Conservation (phyloP, 1,140 invertebrate genomes). For the Radopholus similis region DNA sequence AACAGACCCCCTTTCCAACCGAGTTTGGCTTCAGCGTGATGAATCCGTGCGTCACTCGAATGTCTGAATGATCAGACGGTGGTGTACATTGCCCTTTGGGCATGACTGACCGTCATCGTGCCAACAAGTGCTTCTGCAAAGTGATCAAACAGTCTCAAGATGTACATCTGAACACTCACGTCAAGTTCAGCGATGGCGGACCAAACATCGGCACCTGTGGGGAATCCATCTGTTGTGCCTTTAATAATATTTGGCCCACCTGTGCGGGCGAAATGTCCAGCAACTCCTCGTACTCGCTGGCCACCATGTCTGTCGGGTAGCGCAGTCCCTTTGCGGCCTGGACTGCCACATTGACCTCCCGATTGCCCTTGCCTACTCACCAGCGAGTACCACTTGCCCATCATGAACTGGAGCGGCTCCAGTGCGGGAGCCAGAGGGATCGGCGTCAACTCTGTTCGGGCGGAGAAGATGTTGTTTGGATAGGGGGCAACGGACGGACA, state of each 20-base stretch:
- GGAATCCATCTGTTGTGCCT: background rate
- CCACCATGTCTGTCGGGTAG: conserved; percentile 55
- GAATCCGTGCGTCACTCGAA: conserved; percentile 52
- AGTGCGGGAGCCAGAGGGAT: conserved; percentile 57
- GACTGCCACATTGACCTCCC: background rate
- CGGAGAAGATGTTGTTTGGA: no score
- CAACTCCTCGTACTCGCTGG: conserved; percentile 55
- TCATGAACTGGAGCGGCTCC: conserved; percentile 58
- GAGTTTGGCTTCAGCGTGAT: conserved; percentile 57
- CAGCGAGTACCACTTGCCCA: conserved; percentile 59
- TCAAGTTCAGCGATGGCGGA: conserved; percentile 57
- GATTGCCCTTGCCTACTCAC: background rate
- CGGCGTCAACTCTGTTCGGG: conserved; percentile 40
- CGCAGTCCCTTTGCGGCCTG: conserved; percentile 51
- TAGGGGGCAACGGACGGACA: background rate
- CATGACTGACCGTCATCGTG: background rate
- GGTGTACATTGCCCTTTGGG: conserved; percentile 42
- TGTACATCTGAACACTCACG: conserved; percentile 30
- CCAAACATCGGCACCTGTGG: conserved; percentile 57
- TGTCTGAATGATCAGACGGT: conserved; percentile 38
- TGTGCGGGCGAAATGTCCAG: conserved; percentile 57
- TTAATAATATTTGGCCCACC: background rate
- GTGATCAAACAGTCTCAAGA: background rate
- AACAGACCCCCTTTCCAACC: background rate
- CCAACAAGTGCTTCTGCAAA: conserved; percentile 17